Evolutionary conservation across 2,797 vertebrate species (phyloP), one percentile per base, ranked within the genome.

Genomic region (Lycodopsis pacificus): DNA sequence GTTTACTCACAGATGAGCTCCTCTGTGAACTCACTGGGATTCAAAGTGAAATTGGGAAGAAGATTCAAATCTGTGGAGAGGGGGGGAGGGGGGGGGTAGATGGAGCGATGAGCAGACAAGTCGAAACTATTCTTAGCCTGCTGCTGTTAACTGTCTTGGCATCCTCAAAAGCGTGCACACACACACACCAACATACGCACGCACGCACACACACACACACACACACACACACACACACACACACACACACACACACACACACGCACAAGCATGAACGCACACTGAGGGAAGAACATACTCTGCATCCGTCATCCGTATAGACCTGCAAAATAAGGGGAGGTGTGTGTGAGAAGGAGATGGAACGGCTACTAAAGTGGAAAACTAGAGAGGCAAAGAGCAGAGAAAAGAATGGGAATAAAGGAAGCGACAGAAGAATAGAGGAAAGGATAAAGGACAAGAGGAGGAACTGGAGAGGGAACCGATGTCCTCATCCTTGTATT

Each of bases 401-500:
- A 63, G 34, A 56, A 67, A 67, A 64, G 62, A 76, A 30, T 2
- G 42, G 19, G 63, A 64, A 76, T 71, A 69, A 70, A 84, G 64
- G 54, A 83, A 78, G 49, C 1, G 0, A 73, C 40, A 63, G 19
- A 62, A 61, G 57, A 59, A 78, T 20, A 78, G 65, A 84, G 34
- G 53, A 57, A 61, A 64, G 56, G 48, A 86, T 75, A 59, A 61
- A 78, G 77, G 84, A 88, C 64, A 67, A 56, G 76, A 70, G 30
- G 74, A 71, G 46, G 81, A 78, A 81, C 81, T 85, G 71, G 70
- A 87, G 87, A 89, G 86, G 86, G 89, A 88, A 84, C 84, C 46
- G 56, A 87, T 92, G 91, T 92, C 90, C 90, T 87, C 25, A 71
- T 93, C 91, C 90, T 91, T 90, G 88, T 89, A 91, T 92, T 84